These are phyloP conservation scores for Melanophora roralis DNA, from an alignment of 2,888 invertebrate species.

Conservation along the genomic window DNA sequence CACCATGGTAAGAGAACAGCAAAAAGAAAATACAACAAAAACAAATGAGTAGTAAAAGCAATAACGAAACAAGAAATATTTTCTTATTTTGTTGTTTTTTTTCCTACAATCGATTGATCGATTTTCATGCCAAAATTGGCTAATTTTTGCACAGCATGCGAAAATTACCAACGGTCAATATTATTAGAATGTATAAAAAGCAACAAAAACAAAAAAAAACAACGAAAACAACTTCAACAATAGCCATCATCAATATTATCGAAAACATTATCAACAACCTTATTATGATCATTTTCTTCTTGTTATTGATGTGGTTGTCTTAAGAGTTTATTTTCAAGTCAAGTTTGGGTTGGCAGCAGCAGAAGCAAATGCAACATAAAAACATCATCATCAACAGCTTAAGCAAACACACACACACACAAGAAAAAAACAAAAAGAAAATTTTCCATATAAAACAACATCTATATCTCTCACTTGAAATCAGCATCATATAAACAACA, in stretches of 20 bases:
- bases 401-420: too few species aligned
- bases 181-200: background rate
- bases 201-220: background rate
- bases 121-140: constrained; percentile 63
- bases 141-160: constrained; percentile 63
- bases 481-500: constrained; percentile 51
- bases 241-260: constrained; percentile 24
- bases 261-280: background rate
- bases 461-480: constrained; percentile 57
- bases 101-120: constrained; percentile 48
- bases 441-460: constrained; percentile 32
- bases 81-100: background rate
- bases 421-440: background rate
- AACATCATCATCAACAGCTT: constrained; percentile 27
- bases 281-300: too few species aligned
- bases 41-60: constrained; percentile 24
- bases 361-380: background rate
- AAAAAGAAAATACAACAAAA: background rate
- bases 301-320: constrained; percentile 11
- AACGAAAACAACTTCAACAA: background rate
- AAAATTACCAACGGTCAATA: constrained; percentile 56
- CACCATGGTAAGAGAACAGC: constrained; percentile 1
- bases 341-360: background rate
- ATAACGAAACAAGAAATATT: constrained; percentile 26
- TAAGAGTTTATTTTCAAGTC: background rate